Evolutionary conservation across 2,113 vertebrate genomes (phyloP).

Genomic region (Seriola dumerili): DNA sequence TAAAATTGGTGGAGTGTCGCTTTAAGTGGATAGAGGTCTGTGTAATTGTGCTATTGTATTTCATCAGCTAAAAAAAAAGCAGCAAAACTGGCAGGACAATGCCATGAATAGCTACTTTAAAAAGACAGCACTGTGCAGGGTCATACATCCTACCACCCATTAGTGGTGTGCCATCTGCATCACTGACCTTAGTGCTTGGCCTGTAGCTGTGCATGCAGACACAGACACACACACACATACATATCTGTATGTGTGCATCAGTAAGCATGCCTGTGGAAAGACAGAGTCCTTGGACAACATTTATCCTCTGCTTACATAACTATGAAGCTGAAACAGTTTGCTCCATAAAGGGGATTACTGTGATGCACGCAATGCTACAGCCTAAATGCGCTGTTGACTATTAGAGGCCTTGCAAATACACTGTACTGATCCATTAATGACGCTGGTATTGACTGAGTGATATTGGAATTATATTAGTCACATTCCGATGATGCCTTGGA

Average conservation of each 20-base stretch:
- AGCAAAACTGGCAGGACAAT: too few species aligned
- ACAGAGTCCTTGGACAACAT: conserved; percentile 45
- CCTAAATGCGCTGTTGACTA: conserved; percentile 13
- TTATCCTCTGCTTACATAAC: conserved; percentile 65
- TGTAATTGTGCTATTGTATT: too few species aligned
- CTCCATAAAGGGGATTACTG: conserved; percentile 52
- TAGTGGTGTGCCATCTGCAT: conserved; percentile 14
- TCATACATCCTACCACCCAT: not conserved
- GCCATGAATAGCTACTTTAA: too few species aligned
- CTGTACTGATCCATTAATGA: conserved; percentile 3
- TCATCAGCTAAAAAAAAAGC: too few species aligned
- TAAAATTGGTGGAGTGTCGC: too few species aligned
- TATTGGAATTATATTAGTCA: not conserved
- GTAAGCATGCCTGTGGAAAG: conserved; percentile 22
- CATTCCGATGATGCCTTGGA: not conserved
- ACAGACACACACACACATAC: not conserved
- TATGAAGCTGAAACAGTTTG: conserved; percentile 28
- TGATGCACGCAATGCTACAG: conserved; percentile 19
- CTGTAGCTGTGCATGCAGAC: not conserved
- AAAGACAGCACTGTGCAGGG: not conserved
- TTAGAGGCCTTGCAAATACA: not conserved
- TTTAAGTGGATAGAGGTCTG: too few species aligned
- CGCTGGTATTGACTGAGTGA: not conserved
- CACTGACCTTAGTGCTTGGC: not conserved
- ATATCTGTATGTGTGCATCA: conserved; percentile 13